Base-by-base conservation (phyloP, 2,797 vertebrate genomes). In the Semaprochilodus insignis region DNA sequence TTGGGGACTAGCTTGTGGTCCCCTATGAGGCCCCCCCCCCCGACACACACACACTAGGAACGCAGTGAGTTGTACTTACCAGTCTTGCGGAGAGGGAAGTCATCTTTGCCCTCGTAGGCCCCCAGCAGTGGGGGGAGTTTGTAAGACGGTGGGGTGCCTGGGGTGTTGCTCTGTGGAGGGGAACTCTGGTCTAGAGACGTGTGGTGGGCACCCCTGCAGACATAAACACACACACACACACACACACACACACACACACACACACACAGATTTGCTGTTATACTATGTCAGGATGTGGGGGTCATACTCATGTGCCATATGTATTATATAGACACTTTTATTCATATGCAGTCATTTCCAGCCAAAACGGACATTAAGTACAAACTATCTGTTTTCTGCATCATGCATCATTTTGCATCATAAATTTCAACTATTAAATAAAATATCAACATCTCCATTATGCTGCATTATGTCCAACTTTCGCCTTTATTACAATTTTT, bases 181-280 rank as follows among this genome's bases (percentile, higher is more conserved):
- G 95, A 96, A 91, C 95, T 95, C 93, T 96, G 96, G 94, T 96
- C 96, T 94, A 96, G 94, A 85, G 95, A 96, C 82, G 95, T 93
- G 88, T 96, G 96, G 86, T 95, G 95, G 90, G 94, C 63, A 36
- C 63, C 63, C 63, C 63, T 66, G 34, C 16, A 36, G 13, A 65
- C 25, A 65, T 27, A 34, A 2, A 54, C 51, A 52, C 4, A 52
- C 51, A 52, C 51, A 52, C 13, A 52, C 48, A 51, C 48, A 51
- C 48, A 51, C 48, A 51, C 48, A 51, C 48, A 51, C 48, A 51
- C 48, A 48, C 44, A 48, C 48, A 51, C 48, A 57, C 17, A 57
- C 55, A 57, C 55, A 63, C n/a, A n/a, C n/a, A n/a, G 25, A 23
- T 60, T 23, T 13, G 6, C n/a, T 27, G 2, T 62, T 14, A 25